phyloP scores from a whole-genome alignment of 2,113 vertebrate genomes.

The Hystrix brachyura region DNA sequence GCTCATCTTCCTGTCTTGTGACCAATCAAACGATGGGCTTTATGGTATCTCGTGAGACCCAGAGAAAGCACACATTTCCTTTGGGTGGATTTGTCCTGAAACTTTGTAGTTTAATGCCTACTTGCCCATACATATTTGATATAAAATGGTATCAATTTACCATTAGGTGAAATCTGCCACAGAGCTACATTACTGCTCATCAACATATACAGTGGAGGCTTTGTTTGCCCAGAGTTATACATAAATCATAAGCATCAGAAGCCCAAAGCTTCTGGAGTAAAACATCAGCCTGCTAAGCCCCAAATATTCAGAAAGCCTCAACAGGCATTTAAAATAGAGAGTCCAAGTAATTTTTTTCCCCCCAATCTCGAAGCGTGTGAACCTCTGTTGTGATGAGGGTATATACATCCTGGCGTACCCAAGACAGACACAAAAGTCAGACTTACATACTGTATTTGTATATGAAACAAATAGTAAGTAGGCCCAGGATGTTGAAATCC shows the following conservation, averaged over 20 bases:
- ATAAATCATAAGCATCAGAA: neutral
- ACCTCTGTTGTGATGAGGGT: neutral
- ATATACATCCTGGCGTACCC: neutral
- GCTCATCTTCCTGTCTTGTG: fast-evolving
- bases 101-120: neutral
- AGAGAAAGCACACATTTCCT: neutral
- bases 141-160: neutral
- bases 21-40: neutral
- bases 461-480: slow-evolving; percentile 53
- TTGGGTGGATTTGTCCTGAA: neutral
- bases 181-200: neutral
- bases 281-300: neutral
- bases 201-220: neutral
- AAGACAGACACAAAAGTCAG: neutral
- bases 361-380: neutral
- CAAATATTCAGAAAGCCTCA: neutral
- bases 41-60: neutral
- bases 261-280: neutral
- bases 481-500: slow-evolving; percentile 37
- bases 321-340: neutral
- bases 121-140: neutral
- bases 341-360: neutral
- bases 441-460: neutral
- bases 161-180: neutral
- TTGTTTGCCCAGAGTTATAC: neutral